phyloP scores from a whole-genome alignment of 2,888 invertebrate genomes.

The Acanthosepion lycidas region DNA sequence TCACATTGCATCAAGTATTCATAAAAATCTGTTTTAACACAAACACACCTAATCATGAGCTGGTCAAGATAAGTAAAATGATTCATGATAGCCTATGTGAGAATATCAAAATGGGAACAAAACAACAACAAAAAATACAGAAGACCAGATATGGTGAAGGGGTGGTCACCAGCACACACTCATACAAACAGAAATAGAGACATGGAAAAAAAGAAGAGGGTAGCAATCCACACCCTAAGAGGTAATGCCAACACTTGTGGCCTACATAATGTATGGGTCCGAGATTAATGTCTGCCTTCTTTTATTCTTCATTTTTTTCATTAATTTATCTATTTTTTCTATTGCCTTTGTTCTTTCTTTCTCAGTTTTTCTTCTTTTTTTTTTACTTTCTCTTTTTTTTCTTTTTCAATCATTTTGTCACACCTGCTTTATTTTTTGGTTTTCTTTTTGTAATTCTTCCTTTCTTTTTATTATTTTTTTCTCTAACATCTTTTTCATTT shows the following conservation, averaged over 20 bases:
- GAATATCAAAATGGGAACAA: neutral
- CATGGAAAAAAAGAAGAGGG: neutral
- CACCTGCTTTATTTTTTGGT: neutral
- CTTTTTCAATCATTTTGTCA: neutral
- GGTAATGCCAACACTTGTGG: constrained; percentile 1
- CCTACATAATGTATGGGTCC: neutral
- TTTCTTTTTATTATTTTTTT: neutral
- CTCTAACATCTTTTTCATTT: neutral
- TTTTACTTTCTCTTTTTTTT: neutral
- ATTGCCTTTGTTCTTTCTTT: neutral
- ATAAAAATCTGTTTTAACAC: neutral
- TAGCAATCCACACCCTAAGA: neutral
- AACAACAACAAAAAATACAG: neutral
- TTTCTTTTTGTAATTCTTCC: neutral
- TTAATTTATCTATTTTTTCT: neutral
- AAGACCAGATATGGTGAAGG: neutral
- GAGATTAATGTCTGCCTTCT: neutral
- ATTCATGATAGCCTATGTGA: neutral
- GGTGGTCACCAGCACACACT: neutral
- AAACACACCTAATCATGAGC: neutral
- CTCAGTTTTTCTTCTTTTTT: neutral
- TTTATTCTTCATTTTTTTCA: neutral
- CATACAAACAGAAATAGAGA: neutral
- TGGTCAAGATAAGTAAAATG: constrained; percentile 6
- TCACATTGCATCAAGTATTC: neutral